Evolutionary conservation across 2,888 invertebrate species (phyloP), one percentile per base, ranked within the genome.

Genomic region (Torymus aiolomorphi): DNA sequence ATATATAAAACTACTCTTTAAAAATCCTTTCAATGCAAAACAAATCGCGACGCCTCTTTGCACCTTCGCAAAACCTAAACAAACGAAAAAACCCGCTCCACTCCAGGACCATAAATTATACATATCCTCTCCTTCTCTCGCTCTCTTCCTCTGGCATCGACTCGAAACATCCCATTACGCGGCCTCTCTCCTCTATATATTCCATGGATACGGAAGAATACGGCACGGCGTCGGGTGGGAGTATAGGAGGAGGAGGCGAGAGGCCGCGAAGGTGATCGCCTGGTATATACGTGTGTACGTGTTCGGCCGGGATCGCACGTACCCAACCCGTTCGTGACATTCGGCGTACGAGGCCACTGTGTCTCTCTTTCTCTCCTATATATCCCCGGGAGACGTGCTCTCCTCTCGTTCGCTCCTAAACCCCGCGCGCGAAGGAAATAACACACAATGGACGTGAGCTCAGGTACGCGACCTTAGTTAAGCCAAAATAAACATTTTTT

Each of bases 311-410:
- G 67, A 76, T 80, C 80, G 56, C 80, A 76, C 72, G 76, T 70
- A 42, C 8, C 42, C 8, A 73, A 77, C 24, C 24, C 73, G 59
- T 73, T 62, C 76, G 77, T 80, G 70, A 65, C 74, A 72, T 77
- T 77, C 63, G 69, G n/a, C 52, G 16, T 65, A 65, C 63, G 63
- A 80, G 77, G 77, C 76, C 73, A 74, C 65, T 73, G 8, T 13
- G 5, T 1, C 8, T 42, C 42, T 8, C 42, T 42, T 8, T 8
- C 42, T 42, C 42, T 42, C 8, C 42, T 42, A 42, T 42, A 42
- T 42, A 42, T 42, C 42, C 24, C 20, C 18, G 42, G 31, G 72
- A 66, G 72, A 62, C 80, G 75, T 71, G 75, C 57, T 62, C 8
- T 18, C 24, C 57, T 11, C 10, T 49, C 57, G 24, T 13, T 54